Evolutionary conservation across 92 coral and sea anemone species (phyloP), one percentile per base, ranked within the genome.

Genomic region (Metridium senile): DNA sequence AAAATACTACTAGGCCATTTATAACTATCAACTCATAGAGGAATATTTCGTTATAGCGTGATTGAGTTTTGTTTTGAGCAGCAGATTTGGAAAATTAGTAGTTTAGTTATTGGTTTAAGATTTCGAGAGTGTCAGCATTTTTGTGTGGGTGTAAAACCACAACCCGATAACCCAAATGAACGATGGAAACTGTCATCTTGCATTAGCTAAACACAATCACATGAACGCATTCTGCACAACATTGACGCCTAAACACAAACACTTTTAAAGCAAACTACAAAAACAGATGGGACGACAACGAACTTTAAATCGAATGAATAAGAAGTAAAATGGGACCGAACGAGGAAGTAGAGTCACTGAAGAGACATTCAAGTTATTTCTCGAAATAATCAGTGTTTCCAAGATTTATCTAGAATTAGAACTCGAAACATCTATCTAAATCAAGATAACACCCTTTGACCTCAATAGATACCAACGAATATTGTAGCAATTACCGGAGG

Each of bases 71-170:
- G 45, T 0, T 72, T 71, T 54, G 28, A 23, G 28, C 11, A 32
- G 63, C 76, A 72, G 76, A 72, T 54, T 27, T 29, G 43, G 19
- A 18, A 27, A 56, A 13, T n/a, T 1, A 39, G 20, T 6, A 47
- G 45, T 52, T 17, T 25, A 17, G 32, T 26, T 1, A 10, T 56
- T 16, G 49, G 66, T 32, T 56, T 54, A 53, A 47, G 66, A 72
- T 72, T 72, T 72, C 66, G 9, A 9, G 66, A 27, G 76, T 45
- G 76, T 72, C 76, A 72, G 76, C 76, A 72, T 56, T 72, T 72
- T 72, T 72, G 76, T 72, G 76, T 72, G 76, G 76, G 76, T 17
- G 74, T 28, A 72, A 56, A 22, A 4, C 49, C 32, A 11, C 39
- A 16, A 30, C 26, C 43, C 17, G 65, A 72, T 72, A 72, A 71